Conservation (phyloP, 2,797 vertebrate genomes). For the Varecia variegata region DNA sequence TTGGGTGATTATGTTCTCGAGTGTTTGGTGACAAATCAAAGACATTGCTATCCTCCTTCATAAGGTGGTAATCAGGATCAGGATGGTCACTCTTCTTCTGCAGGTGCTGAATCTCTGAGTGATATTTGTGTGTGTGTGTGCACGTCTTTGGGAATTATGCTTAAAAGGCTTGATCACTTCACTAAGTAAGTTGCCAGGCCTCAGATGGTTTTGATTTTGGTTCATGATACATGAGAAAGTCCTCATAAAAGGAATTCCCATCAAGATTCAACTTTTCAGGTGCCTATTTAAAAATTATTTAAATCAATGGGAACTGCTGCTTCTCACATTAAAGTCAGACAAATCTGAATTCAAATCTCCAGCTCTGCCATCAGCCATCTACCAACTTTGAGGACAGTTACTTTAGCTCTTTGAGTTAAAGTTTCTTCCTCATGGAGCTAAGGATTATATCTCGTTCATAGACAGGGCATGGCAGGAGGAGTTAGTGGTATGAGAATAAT, state of each 20-base stretch:
- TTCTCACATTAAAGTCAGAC: background rate
- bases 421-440: background rate
- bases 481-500: fast-evolving
- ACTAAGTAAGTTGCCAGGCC: background rate
- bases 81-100: background rate
- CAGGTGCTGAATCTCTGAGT: background rate
- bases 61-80: background rate
- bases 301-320: background rate
- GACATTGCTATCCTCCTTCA: background rate
- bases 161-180: background rate
- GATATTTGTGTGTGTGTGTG: background rate
- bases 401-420: background rate
- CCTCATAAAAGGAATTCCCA: background rate
- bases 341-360: background rate
- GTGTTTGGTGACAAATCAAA: background rate
- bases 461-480: background rate
- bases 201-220: background rate
- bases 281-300: background rate
- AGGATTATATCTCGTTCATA: background rate
- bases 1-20: background rate
- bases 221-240: background rate
- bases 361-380: background rate
- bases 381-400: background rate
- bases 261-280: background rate
- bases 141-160: background rate